These are phyloP conservation scores for Isurus oxyrinchus DNA, from an alignment of 2,113 vertebrate species.

Conservation along the genomic window DNA sequence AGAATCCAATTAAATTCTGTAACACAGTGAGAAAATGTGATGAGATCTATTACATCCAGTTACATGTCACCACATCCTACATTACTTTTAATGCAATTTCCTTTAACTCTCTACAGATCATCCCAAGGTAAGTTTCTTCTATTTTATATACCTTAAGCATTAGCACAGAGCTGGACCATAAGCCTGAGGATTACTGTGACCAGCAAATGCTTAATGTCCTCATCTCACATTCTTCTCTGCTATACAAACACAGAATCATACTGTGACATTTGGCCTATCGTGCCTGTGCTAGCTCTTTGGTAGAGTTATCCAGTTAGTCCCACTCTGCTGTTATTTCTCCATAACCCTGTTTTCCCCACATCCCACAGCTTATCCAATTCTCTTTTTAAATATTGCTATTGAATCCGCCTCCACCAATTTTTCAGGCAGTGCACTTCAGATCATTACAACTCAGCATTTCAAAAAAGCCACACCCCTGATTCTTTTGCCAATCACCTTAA, in stretches of 20 bases:
- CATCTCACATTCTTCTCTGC: background rate
- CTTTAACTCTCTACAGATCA: background rate
- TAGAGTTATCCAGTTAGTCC: background rate
- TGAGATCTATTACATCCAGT: background rate
- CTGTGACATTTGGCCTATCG: too few species aligned
- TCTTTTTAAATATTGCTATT: too few species aligned
- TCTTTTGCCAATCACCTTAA: too few species aligned
- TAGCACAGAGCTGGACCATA: background rate
- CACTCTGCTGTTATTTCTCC: background rate
- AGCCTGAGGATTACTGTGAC: background rate
- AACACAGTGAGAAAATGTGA: background rate
- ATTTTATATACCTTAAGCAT: background rate
- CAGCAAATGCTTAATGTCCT: background rate
- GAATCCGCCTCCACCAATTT: background rate
- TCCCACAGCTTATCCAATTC: too few species aligned
- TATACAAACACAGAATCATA: background rate
- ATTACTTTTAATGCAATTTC: background rate
- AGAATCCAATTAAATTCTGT: background rate
- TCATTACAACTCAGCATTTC: too few species aligned
- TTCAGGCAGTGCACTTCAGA: background rate
- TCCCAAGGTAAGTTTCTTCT: background rate
- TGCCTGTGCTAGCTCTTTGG: background rate
- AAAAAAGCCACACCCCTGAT: too few species aligned
- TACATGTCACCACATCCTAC: background rate
- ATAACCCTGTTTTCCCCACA: background rate